Percentiles rank a stretch among this genome's conserved stretches.
Conservation (phyloP, 2,113 vertebrate genomes). For the Sturnus vulgaris region DNA sequence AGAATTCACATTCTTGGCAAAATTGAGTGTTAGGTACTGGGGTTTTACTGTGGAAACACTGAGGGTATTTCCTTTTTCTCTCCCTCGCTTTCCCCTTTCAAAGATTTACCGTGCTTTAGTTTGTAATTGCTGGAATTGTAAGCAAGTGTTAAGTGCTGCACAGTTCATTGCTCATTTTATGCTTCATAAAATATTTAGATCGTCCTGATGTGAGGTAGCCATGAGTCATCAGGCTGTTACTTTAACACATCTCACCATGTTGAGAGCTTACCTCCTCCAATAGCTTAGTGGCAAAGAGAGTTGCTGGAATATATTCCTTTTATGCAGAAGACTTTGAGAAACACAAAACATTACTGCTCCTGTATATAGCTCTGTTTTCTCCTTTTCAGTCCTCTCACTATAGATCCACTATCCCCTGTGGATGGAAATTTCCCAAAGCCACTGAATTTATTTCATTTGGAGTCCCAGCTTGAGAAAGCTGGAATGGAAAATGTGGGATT, state of each 20-base stretch:
- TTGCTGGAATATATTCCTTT: not conserved
- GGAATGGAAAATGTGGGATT: not conserved
- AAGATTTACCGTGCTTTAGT: not conserved
- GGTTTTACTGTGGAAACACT: not conserved
- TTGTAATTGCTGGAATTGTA: constrained; percentile 8
- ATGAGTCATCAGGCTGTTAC: constrained; percentile 45
- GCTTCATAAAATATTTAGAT: constrained; percentile 62
- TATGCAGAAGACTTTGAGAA: not conserved
- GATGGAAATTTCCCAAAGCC: not conserved
- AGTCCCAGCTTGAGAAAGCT: not conserved
- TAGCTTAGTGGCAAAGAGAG: not conserved
- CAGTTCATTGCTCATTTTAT: constrained; percentile 45
- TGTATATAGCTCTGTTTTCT: not conserved
- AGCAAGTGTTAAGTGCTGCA: constrained; percentile 28
- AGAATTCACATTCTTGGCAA: not conserved
- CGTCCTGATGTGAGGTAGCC: not conserved
- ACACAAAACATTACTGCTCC: not conserved
- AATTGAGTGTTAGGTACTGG: rapidly evolving
- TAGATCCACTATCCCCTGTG: too few relatives aligned
- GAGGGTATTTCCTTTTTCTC: not conserved
- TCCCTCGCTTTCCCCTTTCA: not conserved
- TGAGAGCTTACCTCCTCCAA: not conserved
- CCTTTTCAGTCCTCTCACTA: not conserved
- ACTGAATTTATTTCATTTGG: not conserved
- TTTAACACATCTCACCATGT: not conserved